These are phyloP conservation scores for Shargacucullia verbasci DNA, from an alignment of 2,888 invertebrate species.

Conservation along the genomic window DNA sequence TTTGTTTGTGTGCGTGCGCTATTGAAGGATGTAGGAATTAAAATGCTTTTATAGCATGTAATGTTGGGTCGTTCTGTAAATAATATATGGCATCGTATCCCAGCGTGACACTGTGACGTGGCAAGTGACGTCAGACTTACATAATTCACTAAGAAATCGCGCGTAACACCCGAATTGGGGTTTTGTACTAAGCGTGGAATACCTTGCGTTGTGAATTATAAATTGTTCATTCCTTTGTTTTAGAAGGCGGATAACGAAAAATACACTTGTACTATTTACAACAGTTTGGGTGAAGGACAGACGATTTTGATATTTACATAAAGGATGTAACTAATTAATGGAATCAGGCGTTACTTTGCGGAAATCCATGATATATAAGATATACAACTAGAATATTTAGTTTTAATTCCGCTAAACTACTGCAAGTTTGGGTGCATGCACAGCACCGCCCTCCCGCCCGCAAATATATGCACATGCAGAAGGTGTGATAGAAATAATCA, in stretches of 20 bases:
- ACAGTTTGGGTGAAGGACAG: too few species aligned
- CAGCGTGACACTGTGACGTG: slow-evolving; percentile 8
- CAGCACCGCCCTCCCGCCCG: too few species aligned
- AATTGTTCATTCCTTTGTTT: slow-evolving; percentile 5
- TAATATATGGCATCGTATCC: slow-evolving; percentile 31
- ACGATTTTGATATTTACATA: too few species aligned
- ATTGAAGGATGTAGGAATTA: neutral
- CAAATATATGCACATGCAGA: too few species aligned
- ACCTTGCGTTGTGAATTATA: slow-evolving; percentile 12
- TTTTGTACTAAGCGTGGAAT: slow-evolving; percentile 4
- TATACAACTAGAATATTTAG: too few species aligned
- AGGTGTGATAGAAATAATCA: too few species aligned
- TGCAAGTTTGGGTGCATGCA: too few species aligned
- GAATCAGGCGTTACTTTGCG: too few species aligned
- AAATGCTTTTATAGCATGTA: slow-evolving; percentile 13
- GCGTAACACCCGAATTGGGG: slow-evolving; percentile 15
- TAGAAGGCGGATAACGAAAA: neutral
- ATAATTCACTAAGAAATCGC: slow-evolving; percentile 27
- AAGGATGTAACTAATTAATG: too few species aligned
- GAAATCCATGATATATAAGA: too few species aligned
- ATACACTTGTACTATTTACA: too few species aligned
- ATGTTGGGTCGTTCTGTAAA: slow-evolving; percentile 13
- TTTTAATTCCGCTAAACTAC: too few species aligned
- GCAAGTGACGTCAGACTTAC: slow-evolving; percentile 17
- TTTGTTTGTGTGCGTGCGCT: neutral